A percentile compares a stretch with the other conserved stretches of the same genome.
phyloP scores from a whole-genome alignment of 2,113 vertebrate genomes.

The Pagrus major region DNA sequence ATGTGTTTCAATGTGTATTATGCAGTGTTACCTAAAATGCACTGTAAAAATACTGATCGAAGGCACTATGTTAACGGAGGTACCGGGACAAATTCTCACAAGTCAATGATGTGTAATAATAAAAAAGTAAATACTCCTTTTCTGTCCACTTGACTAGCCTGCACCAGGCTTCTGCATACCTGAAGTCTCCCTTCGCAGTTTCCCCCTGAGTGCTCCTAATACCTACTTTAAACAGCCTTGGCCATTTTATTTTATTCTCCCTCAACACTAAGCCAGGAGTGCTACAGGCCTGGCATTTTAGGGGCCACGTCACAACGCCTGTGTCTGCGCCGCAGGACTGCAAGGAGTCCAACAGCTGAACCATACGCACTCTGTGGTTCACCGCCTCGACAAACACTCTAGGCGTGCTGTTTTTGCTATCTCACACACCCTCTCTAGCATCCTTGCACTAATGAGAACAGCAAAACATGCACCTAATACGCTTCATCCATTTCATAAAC shows the following conservation, averaged over 20 bases:
- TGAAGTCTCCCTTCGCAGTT: conserved; percentile 27
- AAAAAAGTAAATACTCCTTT: conserved; percentile 24
- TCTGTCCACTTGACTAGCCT: conserved; percentile 19
- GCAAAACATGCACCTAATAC: conserved; percentile 45
- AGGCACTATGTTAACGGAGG: not conserved
- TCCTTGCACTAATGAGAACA: conserved; percentile 17
- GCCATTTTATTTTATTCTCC: conserved; percentile 55
- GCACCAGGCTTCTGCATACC: conserved; percentile 20
- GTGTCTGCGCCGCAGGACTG: conserved; percentile 49
- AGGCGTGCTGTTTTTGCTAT: conserved; percentile 33
- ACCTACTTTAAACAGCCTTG: conserved; percentile 40
- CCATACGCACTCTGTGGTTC: conserved; percentile 25
- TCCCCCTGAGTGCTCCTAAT: conserved; percentile 16
- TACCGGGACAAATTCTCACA: conserved; percentile 16
- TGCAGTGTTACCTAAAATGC: not conserved
- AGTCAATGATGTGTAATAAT: conserved; percentile 15
- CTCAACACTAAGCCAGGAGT: conserved; percentile 40
- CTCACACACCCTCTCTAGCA: conserved; percentile 22
- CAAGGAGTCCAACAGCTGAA: conserved; percentile 52
- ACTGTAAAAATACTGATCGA: conserved; percentile 3
- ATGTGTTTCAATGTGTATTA: not conserved
- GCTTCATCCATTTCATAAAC: conserved; percentile 45
- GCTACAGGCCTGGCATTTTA: conserved; percentile 59
- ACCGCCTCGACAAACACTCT: conserved; percentile 46
- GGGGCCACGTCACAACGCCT: conserved; percentile 60